Percentiles rank a stretch among this genome's conserved stretches.
phyloP scores from a whole-genome alignment of 2,888 invertebrate species.

The Ischnus inquisitorius region DNA sequence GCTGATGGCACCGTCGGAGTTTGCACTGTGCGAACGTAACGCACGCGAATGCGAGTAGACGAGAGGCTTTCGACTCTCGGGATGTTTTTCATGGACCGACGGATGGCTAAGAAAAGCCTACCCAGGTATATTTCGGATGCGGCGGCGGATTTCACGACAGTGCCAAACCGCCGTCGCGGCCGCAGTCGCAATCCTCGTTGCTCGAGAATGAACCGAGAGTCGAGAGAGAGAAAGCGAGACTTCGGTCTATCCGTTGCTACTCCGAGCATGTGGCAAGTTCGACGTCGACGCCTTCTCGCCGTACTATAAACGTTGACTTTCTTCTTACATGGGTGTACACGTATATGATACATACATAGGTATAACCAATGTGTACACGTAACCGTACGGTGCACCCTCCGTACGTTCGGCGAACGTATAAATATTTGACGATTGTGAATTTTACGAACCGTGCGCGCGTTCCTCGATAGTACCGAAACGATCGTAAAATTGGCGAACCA shows the following conservation, averaged over 20 bases:
- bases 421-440: constrained; percentile 59
- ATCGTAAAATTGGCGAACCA: constrained; percentile 17
- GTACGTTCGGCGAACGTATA: constrained; percentile 30
- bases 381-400: not conserved
- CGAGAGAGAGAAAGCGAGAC: constrained; percentile 12
- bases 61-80: constrained; percentile 41
- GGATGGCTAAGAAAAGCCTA: constrained; percentile 72
- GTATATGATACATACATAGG: too few relatives aligned
- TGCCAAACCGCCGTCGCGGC: constrained; percentile 55
- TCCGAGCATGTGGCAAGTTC: constrained; percentile 58
- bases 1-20: constrained; percentile 33
- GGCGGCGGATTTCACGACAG: constrained; percentile 69
- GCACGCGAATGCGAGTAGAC: not conserved
- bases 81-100: constrained; percentile 70
- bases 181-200: constrained; percentile 50
- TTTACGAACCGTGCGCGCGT: constrained; percentile 48
- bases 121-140: constrained; percentile 70
- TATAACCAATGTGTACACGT: not conserved
- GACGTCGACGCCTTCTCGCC: constrained; percentile 38
- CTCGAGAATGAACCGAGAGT: constrained; percentile 41
- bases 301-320: not conserved
- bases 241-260: not conserved
- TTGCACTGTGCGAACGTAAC: constrained; percentile 30
- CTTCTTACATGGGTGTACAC: not conserved
- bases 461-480: constrained; percentile 37